Percentiles rank a stretch among this genome's conserved stretches.
These are phyloP conservation scores for Helogale parvula DNA, from an alignment of 2,113 vertebrate species.

Conservation along the genomic window DNA sequence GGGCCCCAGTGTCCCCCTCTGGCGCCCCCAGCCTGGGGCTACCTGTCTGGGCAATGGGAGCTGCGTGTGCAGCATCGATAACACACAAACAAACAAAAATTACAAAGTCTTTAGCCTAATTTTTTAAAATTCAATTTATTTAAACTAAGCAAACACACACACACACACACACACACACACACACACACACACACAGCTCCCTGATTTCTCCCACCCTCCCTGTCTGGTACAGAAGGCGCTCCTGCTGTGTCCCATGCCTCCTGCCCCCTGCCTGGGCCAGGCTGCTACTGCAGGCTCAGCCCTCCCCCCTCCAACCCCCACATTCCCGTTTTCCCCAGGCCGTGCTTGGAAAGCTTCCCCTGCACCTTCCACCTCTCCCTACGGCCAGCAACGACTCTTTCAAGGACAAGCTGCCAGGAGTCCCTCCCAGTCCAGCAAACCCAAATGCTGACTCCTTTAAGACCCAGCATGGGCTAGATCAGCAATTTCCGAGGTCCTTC, in stretches of 20 bases:
- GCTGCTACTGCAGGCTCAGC: not conserved
- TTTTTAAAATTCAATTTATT: not conserved
- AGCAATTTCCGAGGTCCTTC: not conserved
- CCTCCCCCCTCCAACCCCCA: rapidly evolving
- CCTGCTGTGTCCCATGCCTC: rapidly evolving
- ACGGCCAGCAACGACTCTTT: not conserved
- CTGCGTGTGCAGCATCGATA: rapidly evolving
- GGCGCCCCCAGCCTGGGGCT: not conserved
- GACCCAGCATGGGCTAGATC: not conserved
- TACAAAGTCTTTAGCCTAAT: not conserved
- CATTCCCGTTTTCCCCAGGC: not conserved
- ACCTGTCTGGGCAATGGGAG: not conserved
- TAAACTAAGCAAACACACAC: not conserved
- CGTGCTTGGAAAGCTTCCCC: not conserved
- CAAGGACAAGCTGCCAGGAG: not conserved
- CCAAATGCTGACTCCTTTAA: not conserved
- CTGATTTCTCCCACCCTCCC: not conserved
- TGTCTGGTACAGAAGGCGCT: not conserved
- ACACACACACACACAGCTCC: not conserved
- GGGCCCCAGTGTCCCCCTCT: not conserved
- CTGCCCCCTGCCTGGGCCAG: not conserved
- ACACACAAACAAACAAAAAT: not conserved
- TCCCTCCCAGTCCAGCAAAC: not conserved
- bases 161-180: not conserved
- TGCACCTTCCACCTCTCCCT: not conserved